These are phyloP conservation scores for Cryptoblepharus egeriae DNA, from an alignment of 2,797 vertebrate species.

Conservation along the genomic window DNA sequence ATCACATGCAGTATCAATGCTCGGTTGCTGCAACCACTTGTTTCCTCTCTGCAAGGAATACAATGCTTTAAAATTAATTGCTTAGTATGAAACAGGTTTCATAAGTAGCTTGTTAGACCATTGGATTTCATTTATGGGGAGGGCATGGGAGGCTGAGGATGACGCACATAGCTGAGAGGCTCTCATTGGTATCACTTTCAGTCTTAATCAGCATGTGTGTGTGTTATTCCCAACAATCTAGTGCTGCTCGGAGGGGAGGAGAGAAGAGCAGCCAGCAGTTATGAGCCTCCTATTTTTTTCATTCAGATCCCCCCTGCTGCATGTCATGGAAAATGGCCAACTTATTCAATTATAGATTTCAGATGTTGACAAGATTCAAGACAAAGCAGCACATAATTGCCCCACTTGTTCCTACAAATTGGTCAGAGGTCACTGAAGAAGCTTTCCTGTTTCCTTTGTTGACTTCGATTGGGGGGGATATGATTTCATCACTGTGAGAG, in stretches of 20 bases:
- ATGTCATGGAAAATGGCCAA: neutral
- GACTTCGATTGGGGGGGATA: neutral
- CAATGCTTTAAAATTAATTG: too few species aligned
- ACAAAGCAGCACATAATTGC: slow-evolving; percentile 14
- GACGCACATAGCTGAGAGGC: slow-evolving; percentile 3
- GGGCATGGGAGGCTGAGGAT: neutral
- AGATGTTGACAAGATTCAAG: neutral
- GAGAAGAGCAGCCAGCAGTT: neutral
- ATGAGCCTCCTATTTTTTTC: neutral
- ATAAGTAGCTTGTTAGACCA: slow-evolving; percentile 6
- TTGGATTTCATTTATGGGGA: neutral
- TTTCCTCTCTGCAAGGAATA: neutral
- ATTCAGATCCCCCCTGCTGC: neutral
- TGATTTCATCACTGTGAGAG: neutral
- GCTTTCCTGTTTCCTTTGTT: neutral
- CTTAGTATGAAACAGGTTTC: neutral
- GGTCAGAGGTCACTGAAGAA: neutral
- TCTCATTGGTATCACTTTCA: slow-evolving; percentile 12
- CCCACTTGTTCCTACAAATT: slow-evolving; percentile 9
- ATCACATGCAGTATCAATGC: neutral
- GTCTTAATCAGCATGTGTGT: neutral
- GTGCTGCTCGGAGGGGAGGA: neutral
- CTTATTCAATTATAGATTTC: slow-evolving; percentile 4
- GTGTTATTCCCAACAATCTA: neutral
- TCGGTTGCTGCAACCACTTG: neutral